phyloP scores from a whole-genome alignment of 1,140 invertebrate genomes.

The Rhopalosiphum maidis region DNA sequence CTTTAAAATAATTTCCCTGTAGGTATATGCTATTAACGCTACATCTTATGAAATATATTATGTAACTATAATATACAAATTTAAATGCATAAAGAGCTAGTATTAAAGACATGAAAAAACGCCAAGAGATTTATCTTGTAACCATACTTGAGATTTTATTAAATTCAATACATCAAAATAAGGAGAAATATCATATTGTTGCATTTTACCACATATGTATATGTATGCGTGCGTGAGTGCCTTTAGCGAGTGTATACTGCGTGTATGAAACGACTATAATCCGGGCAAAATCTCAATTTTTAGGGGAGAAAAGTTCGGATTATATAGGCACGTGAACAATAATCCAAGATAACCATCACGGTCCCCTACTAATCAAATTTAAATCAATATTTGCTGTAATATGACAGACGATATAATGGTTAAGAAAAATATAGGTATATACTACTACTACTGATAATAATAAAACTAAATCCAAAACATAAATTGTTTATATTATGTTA shows the following conservation, averaged over 20 bases:
- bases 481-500: neutral
- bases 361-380: conserved; percentile 5
- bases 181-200: neutral
- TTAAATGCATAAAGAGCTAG: neutral
- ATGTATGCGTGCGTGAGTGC: neutral
- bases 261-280: conserved; percentile 18
- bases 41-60: neutral
- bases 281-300: conserved; percentile 33
- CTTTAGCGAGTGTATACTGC: neutral
- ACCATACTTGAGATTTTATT: conserved; percentile 14
- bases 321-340: conserved; percentile 45
- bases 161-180: neutral
- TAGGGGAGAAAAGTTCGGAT: conserved; percentile 37
- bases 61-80: neutral
- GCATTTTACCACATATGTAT: neutral
- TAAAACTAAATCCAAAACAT: neutral
- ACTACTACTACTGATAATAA: neutral
- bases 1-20: too few species aligned
- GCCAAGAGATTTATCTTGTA: neutral
- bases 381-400: conserved; percentile 28
- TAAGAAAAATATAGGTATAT: neutral
- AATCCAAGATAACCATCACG: conserved; percentile 16
- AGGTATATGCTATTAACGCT: neutral
- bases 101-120: conserved; percentile 6
- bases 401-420: neutral